phyloP scores from a whole-genome alignment of 2,113 vertebrate species.

The Rhizomys pruinosus region DNA sequence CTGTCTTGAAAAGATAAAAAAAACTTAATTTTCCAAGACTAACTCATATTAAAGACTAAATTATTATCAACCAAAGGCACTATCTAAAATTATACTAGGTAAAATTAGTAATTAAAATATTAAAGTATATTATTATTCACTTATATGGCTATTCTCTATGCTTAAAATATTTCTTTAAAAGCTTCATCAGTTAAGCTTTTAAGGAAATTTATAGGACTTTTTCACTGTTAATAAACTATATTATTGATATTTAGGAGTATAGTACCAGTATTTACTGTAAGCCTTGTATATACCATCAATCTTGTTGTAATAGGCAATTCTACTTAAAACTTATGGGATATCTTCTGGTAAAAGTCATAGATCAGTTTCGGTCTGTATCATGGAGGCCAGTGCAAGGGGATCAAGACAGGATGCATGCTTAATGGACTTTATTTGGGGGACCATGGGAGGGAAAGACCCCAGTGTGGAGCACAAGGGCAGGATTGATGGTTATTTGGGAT shows the following conservation, averaged over 20 bases:
- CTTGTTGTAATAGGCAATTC: neutral
- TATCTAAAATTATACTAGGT: constrained; percentile 22
- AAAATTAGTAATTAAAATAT: constrained; percentile 50
- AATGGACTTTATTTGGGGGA: no score
- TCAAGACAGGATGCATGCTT: no score
- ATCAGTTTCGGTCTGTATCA: no score
- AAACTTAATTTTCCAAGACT: neutral
- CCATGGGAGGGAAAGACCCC: no score
- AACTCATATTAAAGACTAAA: constrained; percentile 42
- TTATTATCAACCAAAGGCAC: constrained; percentile 36
- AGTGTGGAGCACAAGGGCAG: no score
- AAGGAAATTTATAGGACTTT: constrained; percentile 38
- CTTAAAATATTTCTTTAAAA: constrained; percentile 3
- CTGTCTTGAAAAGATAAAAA: no score
- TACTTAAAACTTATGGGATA: constrained; percentile 2
- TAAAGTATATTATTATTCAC: constrained; percentile 16
- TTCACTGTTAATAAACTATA: neutral
- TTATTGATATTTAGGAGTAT: neutral
- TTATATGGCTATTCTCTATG: neutral
- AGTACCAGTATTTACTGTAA: neutral
- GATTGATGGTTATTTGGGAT: no score
- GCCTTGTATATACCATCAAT: neutral
- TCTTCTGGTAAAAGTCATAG: neutral
- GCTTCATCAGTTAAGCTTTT: constrained; percentile 15
- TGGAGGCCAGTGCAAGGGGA: no score